phyloP scores from a whole-genome alignment of 2,113 vertebrate genomes.

The Dasyprocta punctata region DNA sequence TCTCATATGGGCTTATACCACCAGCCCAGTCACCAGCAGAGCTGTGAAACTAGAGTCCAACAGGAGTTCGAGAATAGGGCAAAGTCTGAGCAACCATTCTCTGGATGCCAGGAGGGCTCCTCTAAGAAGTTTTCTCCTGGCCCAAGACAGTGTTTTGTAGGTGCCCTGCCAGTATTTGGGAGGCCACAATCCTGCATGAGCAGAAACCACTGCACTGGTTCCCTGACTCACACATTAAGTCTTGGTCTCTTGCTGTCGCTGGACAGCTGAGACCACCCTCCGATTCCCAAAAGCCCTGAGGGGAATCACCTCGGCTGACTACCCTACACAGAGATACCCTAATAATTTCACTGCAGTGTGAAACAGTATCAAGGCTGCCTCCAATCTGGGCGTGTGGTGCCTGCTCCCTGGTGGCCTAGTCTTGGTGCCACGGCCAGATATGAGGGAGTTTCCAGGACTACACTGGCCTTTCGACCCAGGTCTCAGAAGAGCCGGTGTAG shows the following conservation, averaged over 20 bases:
- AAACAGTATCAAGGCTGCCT: neutral
- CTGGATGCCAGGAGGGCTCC: neutral
- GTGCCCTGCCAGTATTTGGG: accelerated
- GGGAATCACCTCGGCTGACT: neutral
- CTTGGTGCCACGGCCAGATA: accelerated
- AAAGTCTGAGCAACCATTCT: neutral
- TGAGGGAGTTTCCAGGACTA: neutral
- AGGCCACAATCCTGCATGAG: accelerated
- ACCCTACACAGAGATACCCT: neutral
- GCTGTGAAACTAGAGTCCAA: neutral
- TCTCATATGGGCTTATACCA: no score
- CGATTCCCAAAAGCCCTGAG: neutral
- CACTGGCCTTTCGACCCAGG: neutral
- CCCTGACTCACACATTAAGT: neutral
- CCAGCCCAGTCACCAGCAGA: neutral
- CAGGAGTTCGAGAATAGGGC: neutral
- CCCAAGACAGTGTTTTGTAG: accelerated
- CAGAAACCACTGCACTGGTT: neutral
- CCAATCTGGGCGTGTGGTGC: neutral
- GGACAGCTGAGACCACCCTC: neutral
- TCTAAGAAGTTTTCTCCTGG: neutral
- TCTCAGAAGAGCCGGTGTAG: neutral
- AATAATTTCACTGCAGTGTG: neutral
- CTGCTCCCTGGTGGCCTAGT: neutral
- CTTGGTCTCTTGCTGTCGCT: neutral